These are phyloP conservation scores for Eleginops maclovinus DNA, from an alignment of 2,113 vertebrate species.

Conservation along the genomic window DNA sequence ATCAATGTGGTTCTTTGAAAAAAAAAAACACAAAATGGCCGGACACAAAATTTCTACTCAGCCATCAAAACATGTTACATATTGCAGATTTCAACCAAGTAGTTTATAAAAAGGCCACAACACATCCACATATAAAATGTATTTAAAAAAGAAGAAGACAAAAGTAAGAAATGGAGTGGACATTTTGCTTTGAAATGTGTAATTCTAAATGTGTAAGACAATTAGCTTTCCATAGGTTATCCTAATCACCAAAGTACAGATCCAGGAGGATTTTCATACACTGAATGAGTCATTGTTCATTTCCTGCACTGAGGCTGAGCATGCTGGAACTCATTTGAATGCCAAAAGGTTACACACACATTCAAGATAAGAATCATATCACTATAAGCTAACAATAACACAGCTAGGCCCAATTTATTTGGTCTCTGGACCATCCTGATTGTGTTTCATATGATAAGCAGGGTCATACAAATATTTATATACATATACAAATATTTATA, in stretches of 20 bases:
- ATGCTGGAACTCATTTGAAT: not conserved
- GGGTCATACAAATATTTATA: no score
- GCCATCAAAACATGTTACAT: not conserved
- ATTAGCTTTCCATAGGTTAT: not conserved
- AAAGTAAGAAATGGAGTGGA: no score
- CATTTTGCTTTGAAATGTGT: not conserved
- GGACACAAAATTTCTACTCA: no score
- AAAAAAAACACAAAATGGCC: not conserved
- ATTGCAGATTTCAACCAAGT: not conserved
- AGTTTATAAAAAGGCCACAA: not conserved
- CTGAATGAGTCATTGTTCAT: not conserved
- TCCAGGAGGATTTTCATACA: not conserved
- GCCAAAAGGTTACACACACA: not conserved
- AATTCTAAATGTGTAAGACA: not conserved
- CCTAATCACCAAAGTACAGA: not conserved
- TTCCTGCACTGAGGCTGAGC: not conserved
- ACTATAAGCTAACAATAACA: no score
- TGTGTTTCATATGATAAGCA: not conserved
- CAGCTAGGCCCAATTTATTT: not conserved
- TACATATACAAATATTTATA: no score
- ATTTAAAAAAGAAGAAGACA: no score
- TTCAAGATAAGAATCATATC: not conserved
- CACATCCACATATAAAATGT: no score
- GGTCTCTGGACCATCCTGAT: not conserved
- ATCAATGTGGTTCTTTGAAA: not conserved